phyloP scores from a whole-genome alignment of 2,797 vertebrate species.

The Pseudochirops cupreus region DNA sequence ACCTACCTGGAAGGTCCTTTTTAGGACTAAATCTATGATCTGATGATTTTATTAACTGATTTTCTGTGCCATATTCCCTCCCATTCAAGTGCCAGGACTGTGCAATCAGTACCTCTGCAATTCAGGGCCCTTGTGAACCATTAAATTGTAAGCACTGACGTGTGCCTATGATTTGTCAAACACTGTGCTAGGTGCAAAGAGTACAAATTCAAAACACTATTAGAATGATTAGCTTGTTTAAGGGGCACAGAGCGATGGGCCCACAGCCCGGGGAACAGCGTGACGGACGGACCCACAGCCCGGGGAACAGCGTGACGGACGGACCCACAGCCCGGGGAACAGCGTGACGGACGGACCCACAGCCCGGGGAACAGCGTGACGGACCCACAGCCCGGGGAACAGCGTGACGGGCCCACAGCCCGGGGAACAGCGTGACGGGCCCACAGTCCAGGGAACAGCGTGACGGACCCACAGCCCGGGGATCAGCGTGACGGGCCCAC shows the following conservation, averaged over 20 bases:
- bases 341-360: no score
- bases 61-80: background rate
- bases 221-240: background rate
- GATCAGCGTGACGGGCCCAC: no score
- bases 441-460: background rate
- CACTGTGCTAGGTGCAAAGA: background rate
- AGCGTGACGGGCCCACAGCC: background rate
- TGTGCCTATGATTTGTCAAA: no score
- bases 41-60: background rate
- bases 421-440: no score
- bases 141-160: background rate
- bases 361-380: no score
- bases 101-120: background rate
- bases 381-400: background rate
- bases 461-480: background rate
- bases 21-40: background rate
- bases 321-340: background rate
- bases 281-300: background rate
- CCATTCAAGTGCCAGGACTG: background rate
- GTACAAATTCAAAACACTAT: background rate
- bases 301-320: no score
- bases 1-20: background rate
- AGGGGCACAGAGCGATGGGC: no score
- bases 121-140: background rate
- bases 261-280: no score